Base-by-base conservation (phyloP, 2,888 invertebrate species). In the Apotomis capreana region DNA sequence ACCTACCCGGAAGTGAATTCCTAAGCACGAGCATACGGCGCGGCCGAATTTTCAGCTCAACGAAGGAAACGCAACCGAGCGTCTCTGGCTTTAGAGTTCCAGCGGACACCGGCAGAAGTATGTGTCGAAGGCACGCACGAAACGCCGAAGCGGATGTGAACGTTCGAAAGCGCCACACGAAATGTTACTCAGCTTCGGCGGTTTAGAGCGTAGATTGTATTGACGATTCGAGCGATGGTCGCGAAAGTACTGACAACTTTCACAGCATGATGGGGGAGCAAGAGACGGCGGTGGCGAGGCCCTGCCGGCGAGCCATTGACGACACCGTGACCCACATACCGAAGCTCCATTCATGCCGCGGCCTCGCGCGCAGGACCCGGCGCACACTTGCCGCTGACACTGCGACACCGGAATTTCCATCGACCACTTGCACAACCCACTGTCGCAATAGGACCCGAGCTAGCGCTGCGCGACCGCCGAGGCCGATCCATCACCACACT, bases 1-100 rank as follows among this genome's bases (percentile, higher is more conserved):
- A 91, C 90, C 89, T 88, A 92, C 93, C 93, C 93, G 93, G 93
- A 93, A 93, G 91, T 92, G 90, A 93, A 93, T 93, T 92, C 93
- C 92, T 92, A 89, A 92, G 93, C 90, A 86, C 87, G 88, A 89
- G 89, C 92, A 92, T 92, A 93, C 90, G 80, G 91, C 88, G 86
- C 92, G 87, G 85, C 87, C 89, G 83, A 89, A 89, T 84, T 88
- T 85, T 81, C 77, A 81, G 80, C 71, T 67, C 75, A 61, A 74
- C 82, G 76, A 78, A 74, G 86, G 77, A 88, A 84, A 82, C 70
- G 78, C 79, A 80, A 87, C 89, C 85, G 79, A 90, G 83, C 77
- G 68, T 55, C 69, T 63, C 76, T 49, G 58, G 74, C 73, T 74
- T 77, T 85, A 90, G 84, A 87, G 88, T 80, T 78, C 83, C 77